Evolutionary conservation across 2,113 vertebrate species (phyloP).

Genomic region (Chionis minor): DNA sequence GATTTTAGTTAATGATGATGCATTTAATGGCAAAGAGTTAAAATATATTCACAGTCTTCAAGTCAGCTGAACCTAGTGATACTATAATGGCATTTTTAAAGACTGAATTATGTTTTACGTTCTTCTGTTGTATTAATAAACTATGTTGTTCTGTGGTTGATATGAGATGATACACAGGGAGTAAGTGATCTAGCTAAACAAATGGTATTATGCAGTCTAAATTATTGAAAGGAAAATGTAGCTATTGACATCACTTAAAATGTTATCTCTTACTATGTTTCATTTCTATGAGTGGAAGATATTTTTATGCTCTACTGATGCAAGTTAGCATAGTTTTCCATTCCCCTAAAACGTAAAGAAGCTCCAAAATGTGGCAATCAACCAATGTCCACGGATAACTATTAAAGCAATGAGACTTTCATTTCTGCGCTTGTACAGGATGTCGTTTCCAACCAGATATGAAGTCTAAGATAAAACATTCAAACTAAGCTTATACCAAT

Average conservation of each 20-base stretch:
- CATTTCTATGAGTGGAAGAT: neutral
- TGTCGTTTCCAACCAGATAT: neutral
- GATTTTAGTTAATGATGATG: neutral
- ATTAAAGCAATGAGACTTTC: neutral
- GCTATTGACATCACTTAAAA: neutral
- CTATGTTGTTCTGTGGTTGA: neutral
- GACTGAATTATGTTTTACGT: neutral
- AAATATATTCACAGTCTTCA: neutral
- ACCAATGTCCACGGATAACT: neutral
- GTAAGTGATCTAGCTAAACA: neutral
- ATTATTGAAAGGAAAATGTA: neutral
- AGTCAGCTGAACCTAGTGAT: neutral
- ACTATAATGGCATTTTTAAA: neutral
- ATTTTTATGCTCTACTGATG: neutral
- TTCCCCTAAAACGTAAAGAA: neutral
- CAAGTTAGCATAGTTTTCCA: neutral
- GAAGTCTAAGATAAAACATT: neutral
- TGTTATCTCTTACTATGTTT: neutral
- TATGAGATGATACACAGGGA: neutral
- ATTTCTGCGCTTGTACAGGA: neutral
- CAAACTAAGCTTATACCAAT: neutral
- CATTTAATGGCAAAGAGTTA: neutral
- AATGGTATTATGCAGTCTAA: neutral
- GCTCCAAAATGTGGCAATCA: neutral
- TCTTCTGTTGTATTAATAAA: neutral